Evolutionary conservation across 2,797 vertebrate genomes (phyloP), one percentile per base, ranked within the genome.

Genomic region (Gymnodraco acuticeps): DNA sequence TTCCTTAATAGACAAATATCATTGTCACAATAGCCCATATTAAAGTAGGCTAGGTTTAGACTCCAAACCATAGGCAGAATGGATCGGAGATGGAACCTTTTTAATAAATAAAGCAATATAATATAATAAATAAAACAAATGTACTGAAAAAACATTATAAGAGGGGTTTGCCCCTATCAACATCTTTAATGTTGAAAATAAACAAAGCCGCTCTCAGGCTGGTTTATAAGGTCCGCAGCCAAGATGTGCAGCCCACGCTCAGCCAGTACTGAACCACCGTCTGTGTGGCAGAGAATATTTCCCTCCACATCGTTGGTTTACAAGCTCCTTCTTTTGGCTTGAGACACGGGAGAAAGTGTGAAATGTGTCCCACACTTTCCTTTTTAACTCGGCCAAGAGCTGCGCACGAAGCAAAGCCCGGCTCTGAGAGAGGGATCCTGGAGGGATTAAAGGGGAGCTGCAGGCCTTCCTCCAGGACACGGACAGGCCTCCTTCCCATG

Each of bases 271-370:
- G 45, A 56, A 46, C 41, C 66, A 19, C 75, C 52, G 55, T 51
- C 73, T 73, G 75, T 61, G 66, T 41, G 78, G 72, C 65, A 53
- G 9, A 72, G n/a, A 66, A 50, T 55, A 70, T 76, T 80, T 82
- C 77, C 84, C 74, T 70, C 64, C 78, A 62, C 85, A 69, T 41
- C 12, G 51, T 74, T 66, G 45, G 11, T 76, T 81, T 79, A 61
- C 79, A 75, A 64, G 73, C 80, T 74, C 65, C 62, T 75, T 69
- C 67, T 85, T 85, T 81, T 83, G 86, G 81, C 81, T 72, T 1
- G 71, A 73, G 80, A 88, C 79, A 65, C 54, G 62, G 75, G 77
- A 87, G 88, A 90, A 88, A 91, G 89, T 91, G 89, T 89, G 86
- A 91, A 82, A 92, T 85, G 47, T 80, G 87, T 89, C 84, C 85